Base-by-base conservation (phyloP, 2,113 vertebrate genomes). In the Bolborhynchus lineola region DNA sequence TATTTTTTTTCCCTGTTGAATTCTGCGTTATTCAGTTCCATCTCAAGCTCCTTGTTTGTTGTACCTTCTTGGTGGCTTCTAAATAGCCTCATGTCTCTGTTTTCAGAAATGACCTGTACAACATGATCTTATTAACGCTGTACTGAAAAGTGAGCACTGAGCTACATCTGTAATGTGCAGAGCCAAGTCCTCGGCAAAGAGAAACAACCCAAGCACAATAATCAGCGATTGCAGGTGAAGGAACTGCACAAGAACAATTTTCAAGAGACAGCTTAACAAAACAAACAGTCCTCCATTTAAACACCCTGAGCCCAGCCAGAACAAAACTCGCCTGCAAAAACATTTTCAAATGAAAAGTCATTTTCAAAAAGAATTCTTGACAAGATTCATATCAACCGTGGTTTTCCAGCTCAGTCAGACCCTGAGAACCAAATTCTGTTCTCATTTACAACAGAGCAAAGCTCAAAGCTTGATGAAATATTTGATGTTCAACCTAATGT, bases 381-480 rank as follows among this genome's bases (percentile, higher is more conserved):
- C 41, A n/a, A 78, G 88, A 72, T 46, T 63, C 59, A 59, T 55
- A 85, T 86, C 59, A 47, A 1, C 60, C 39, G 65, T 0, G 6
- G 42, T 42, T 68, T 91, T 42, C 76, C 49, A 57, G 75, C 70
- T 81, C 59, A 76, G 74, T 13, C 87, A 91, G 82, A 49, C 26
- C 64, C 70, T 74, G 85, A 93, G 76, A 93, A 81, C 53, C 53
- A 52, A 91, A 86, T 64, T 46, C 76, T 28, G 14, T 10, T 62
- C 82, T 71, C 79, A 28, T 76, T 88, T 91, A 46, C 80, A 84
- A 86, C 60, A 59, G 37, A 15, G 49, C 55, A 64, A 88, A 88
- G 80, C 88, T 93, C 65, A 82, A 88, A 93, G 75, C 60, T 80
- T 72, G 13, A 67, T 31, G 76, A 78, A 95, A 82, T n/a, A 84